Evolutionary conservation across 2,113 vertebrate genomes (phyloP), one percentile per base, ranked within the genome.

Genomic region (Pelecanus crispus): DNA sequence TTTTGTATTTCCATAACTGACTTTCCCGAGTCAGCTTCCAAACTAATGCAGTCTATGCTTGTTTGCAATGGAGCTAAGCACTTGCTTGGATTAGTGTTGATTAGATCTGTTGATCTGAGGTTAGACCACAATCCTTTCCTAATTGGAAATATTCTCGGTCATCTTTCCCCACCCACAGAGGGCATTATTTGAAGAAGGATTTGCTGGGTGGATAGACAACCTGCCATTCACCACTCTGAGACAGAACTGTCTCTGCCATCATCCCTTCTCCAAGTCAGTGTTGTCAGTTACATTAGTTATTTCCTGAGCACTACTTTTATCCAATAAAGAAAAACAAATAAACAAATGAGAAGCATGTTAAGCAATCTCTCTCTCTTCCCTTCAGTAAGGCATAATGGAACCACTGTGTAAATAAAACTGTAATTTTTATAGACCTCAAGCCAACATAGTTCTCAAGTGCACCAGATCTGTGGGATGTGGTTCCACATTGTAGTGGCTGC

Each of bases 301-400:
- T 96, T 96, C 75, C 85, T 71, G 67, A 88, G 42, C 12, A 78
- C 11, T 94, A 34, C 74, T 94, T 96, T 90, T 88, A 88, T 82
- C 67, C 88, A 92, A 77, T 88, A 78, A 94, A 92, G 74, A 71
- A 90, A 90, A 95, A 65, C 75, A 96, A 97, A 93, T 88, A 96
- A 94, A 90, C 63, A 96, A 93, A 80, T 90, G 84, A 70, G 75
- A 74, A 80, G 55, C 82, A 83, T 63, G 82, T 88, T 96, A 86
- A 71, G 82, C 50, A 96, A 86, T 73, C 34, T 94, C 36, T 83
- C 32, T 82, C 25, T 47, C 44, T 90, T 82, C 58, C 42, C 36
- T 93, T 93, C 74, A 94, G 67, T 86, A 73, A 83, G 47, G 32
- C 55, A 78, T 70, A 86, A 81, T 88, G 85, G 66, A 96, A 83